These are phyloP conservation scores for Aelia acuminata DNA, from an alignment of 2,888 invertebrate genomes.

Conservation along the genomic window DNA sequence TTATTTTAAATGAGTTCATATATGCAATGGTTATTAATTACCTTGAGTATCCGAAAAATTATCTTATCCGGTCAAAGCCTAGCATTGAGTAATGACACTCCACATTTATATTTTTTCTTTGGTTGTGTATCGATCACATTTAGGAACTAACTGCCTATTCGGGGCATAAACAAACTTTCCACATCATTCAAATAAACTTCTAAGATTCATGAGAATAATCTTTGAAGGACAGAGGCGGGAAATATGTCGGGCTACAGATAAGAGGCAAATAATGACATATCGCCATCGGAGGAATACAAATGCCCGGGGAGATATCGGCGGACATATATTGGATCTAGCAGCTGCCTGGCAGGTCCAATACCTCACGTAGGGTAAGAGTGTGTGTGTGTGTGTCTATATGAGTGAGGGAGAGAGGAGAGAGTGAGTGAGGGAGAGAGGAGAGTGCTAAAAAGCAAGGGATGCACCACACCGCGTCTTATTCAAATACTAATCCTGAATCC, in stretches of 20 bases:
- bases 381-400: no score
- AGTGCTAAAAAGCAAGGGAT: conserved; percentile 35
- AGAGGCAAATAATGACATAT: conserved; percentile 29
- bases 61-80: no score
- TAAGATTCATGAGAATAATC: background rate
- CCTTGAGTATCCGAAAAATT: no score
- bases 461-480: conserved; percentile 53
- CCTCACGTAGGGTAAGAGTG: background rate
- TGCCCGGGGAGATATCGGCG: background rate
- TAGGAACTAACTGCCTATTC: background rate
- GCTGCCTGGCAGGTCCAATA: background rate
- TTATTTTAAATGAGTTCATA: no score
- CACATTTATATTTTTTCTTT: background rate
- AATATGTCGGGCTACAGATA: background rate
- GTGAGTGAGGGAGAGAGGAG: background rate
- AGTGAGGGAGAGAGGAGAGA: background rate
- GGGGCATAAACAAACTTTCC: background rate
- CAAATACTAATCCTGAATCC: conserved; percentile 58
- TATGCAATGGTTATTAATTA: no score
- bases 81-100: no score
- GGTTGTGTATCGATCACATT: background rate
- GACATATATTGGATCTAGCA: background rate
- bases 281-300: background rate
- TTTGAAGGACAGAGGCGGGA: background rate
- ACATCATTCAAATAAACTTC: background rate